phyloP scores from a whole-genome alignment of 1,140 invertebrate species.

The Oncopodura yosiiana region DNA sequence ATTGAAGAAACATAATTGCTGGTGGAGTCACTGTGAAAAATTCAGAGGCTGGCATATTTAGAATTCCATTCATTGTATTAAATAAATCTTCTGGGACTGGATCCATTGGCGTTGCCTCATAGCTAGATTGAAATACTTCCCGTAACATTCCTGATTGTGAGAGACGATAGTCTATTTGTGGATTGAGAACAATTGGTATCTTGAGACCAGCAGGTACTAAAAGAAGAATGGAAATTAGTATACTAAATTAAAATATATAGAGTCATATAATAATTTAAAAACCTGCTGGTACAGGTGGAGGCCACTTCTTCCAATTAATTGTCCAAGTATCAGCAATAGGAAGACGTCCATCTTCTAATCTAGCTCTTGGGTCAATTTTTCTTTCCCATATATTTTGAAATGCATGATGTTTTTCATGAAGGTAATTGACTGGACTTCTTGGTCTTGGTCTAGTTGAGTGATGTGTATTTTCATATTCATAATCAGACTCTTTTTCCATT shows the following conservation, averaged over 20 bases:
- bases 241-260: background rate
- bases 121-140: background rate
- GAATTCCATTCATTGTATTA: conserved; percentile 1
- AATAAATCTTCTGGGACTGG: background rate
- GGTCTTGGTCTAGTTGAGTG: no score
- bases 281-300: conserved; percentile 10
- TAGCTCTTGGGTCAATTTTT: no score
- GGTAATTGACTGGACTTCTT: no score
- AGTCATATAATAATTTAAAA: background rate
- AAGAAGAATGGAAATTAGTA: no score
- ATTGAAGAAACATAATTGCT: conserved; percentile 11
- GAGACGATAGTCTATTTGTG: background rate
- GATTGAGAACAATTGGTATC: conserved; percentile 5
- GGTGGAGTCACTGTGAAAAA: conserved; percentile 7
- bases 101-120: background rate
- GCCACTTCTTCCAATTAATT: conserved; percentile 21
- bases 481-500: no score
- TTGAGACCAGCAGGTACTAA: background rate
- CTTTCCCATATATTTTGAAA: no score
- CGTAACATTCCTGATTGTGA: background rate
- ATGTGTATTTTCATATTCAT: no score
- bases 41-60: conserved; percentile 6
- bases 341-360: no score
- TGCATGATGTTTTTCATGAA: no score
- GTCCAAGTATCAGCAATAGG: background rate